Conservation (phyloP, 2,888 invertebrate species). For the Phyllotreta striolata region DNA sequence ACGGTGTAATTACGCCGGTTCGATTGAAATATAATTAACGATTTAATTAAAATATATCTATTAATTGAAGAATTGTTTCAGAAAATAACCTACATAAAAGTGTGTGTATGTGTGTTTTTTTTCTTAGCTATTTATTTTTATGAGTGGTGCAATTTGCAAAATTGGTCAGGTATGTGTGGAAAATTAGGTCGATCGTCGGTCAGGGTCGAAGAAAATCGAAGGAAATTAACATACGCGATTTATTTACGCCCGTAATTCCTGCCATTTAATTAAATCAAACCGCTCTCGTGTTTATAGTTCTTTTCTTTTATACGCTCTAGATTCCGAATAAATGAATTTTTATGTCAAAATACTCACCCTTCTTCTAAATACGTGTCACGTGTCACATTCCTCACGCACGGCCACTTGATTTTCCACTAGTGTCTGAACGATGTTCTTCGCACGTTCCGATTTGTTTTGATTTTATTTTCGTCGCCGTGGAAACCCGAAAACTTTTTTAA, state of each 20-base stretch:
- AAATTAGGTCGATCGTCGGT: constrained; percentile 35
- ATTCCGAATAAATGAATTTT: constrained; percentile 1
- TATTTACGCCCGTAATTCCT: constrained; percentile 21
- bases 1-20: too few relatives aligned
- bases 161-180: constrained; percentile 26
- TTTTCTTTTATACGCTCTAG: too few relatives aligned
- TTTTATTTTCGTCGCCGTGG: constrained; percentile 39
- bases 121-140: constrained; percentile 11
- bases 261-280: too few relatives aligned
- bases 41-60: too few relatives aligned
- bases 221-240: constrained; percentile 27
- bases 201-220: constrained; percentile 30
- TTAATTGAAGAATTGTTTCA: too few relatives aligned
- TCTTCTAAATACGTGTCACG: constrained; percentile 16
- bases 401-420: constrained; percentile 38
- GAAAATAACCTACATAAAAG: too few relatives aligned
- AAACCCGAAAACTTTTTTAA: constrained; percentile 24
- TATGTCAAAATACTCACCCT: constrained; percentile 20
- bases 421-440: constrained; percentile 37
- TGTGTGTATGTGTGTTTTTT: too few relatives aligned
- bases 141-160: constrained; percentile 17
- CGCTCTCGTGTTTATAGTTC: too few relatives aligned
- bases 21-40: too few relatives aligned
- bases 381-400: constrained; percentile 39
- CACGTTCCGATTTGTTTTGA: constrained; percentile 37